A percentile compares a stretch with the other conserved stretches of the same genome.
Evolutionary conservation across 2,888 invertebrate genomes (phyloP).

Genomic region (Apamea sordens): DNA sequence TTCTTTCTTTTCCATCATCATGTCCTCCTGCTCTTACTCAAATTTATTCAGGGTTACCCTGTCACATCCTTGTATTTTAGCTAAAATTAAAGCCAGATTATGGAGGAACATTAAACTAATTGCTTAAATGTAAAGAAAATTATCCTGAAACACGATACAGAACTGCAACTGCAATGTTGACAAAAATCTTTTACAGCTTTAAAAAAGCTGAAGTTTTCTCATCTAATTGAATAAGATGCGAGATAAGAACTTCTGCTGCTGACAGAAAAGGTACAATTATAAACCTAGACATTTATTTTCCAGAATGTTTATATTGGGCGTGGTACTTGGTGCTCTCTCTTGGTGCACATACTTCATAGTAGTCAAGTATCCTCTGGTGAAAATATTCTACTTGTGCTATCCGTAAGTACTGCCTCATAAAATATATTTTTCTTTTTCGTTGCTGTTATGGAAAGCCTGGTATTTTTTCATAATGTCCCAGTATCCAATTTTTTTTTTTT

Average conservation of each 20-base stretch:
- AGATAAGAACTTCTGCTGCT: not conserved
- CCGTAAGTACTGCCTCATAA: conserved; percentile 92
- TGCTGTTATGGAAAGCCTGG: not conserved
- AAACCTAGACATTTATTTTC: conserved; percentile 71
- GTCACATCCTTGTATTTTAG: no score
- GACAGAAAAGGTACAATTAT: not conserved
- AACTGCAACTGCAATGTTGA: no score
- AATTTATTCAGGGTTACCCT: no score
- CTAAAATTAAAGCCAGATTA: not conserved
- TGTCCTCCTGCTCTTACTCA: no score
- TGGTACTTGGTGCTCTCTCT: conserved; percentile 91
- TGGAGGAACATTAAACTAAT: not conserved
- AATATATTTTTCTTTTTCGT: not conserved
- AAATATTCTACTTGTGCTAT: conserved; percentile 96
- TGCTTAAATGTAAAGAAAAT: not conserved
- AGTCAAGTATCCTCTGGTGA: conserved; percentile 93
- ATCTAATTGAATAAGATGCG: not conserved
- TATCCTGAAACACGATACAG: not conserved
- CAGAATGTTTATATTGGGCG: conserved; percentile 91
- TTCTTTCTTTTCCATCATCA: no score
- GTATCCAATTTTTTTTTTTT: no score
- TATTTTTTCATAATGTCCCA: no score
- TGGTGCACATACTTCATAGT: conserved; percentile 94
- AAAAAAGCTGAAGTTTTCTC: not conserved
- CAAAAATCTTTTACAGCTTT: not conserved